phyloP scores from a whole-genome alignment of 2,113 vertebrate genomes.

The Plectropomus leopardus region DNA sequence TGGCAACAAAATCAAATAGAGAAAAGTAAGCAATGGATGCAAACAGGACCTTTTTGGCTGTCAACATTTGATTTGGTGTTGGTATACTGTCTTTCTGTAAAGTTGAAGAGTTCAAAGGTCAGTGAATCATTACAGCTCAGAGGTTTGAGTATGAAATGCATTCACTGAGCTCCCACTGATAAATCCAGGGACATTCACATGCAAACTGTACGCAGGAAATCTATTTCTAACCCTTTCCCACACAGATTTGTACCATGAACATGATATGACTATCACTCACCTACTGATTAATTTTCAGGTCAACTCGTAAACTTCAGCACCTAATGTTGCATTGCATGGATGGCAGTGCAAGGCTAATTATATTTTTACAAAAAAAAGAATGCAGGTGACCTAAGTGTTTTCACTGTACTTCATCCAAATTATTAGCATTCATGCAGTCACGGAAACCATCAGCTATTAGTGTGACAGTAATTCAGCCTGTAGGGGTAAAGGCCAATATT shows the following conservation, averaged over 20 bases:
- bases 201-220: not conserved
- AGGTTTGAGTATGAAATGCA: not conserved
- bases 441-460: too few species aligned
- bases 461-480: too few species aligned
- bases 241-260: not conserved
- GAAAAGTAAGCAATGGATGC: not conserved
- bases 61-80: not conserved
- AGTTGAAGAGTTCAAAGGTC: not conserved
- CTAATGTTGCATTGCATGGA: not conserved
- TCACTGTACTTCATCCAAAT: not conserved
- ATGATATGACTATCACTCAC: not conserved
- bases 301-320: not conserved
- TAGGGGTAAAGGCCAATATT: too few species aligned
- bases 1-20: not conserved
- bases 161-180: not conserved
- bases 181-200: not conserved
- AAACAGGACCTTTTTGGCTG: not conserved
- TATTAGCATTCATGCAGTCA: too few species aligned
- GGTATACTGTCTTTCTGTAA: not conserved
- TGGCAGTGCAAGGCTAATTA: not conserved
- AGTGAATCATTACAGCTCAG: not conserved
- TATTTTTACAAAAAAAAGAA: not conserved
- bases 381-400: not conserved
- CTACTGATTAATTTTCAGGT: not conserved
- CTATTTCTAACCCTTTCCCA: not conserved